A percentile compares a stretch with the other conserved stretches of the same genome.
Conservation (phyloP, 2,113 vertebrate genomes). For the Columba janthina region DNA sequence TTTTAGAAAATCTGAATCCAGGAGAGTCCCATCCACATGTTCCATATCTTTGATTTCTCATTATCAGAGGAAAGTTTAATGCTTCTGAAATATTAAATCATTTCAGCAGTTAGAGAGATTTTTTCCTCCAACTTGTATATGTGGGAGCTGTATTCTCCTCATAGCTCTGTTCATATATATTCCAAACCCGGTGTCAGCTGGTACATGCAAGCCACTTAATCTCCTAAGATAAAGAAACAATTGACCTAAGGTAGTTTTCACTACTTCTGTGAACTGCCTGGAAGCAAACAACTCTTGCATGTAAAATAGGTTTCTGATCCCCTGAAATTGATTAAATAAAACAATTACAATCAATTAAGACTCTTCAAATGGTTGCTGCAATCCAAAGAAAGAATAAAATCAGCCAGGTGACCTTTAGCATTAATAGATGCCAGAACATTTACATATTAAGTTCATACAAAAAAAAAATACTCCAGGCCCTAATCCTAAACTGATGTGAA, state of each 20-base stretch:
- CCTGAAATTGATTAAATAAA: slow-evolving; percentile 50
- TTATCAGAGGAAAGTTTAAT: background rate
- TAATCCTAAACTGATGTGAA: background rate
- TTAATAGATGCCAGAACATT: slow-evolving; percentile 18
- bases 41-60: background rate
- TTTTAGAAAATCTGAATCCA: background rate
- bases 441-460: slow-evolving; percentile 31
- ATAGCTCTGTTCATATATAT: background rate
- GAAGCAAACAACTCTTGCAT: slow-evolving; percentile 36
- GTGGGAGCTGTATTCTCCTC: background rate
- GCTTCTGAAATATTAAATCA: background rate
- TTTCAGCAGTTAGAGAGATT: background rate
- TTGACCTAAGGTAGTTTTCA: background rate
- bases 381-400: slow-evolving; percentile 50
- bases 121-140: background rate
- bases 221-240: background rate
- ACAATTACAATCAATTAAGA: slow-evolving; percentile 65
- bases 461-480: background rate
- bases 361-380: slow-evolving; percentile 25
- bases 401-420: slow-evolving; percentile 55
- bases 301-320: slow-evolving; percentile 20
- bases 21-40: background rate
- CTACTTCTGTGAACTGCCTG: background rate
- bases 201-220: background rate
- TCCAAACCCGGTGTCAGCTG: background rate